Evolutionary conservation across 1,140 invertebrate genomes (phyloP).

Genomic region (Bombus waltoni): DNA sequence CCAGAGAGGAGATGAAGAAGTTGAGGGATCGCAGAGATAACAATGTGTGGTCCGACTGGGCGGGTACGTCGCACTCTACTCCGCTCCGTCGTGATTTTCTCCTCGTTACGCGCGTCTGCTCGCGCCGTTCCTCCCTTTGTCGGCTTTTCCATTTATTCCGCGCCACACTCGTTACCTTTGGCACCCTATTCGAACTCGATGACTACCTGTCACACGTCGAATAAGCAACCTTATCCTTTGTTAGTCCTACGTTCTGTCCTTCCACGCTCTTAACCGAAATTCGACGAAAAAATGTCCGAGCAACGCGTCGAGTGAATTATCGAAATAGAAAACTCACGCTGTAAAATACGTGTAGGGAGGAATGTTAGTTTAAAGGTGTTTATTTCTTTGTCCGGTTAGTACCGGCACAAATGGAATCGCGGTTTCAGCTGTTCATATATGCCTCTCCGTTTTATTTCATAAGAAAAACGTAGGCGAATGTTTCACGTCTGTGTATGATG

Average conservation of each 20-base stretch:
- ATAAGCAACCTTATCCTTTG: not conserved
- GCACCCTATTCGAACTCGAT: not conserved
- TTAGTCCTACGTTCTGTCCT: not conserved
- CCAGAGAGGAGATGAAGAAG: constrained; percentile 10
- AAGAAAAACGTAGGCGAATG: not conserved
- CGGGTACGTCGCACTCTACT: not conserved
- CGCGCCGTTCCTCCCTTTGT: constrained; percentile 20
- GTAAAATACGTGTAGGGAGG: accelerated
- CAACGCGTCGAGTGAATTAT: not conserved
- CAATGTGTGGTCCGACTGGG: constrained; percentile 39
- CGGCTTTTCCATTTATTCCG: constrained; percentile 55
- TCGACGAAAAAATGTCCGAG: not conserved
- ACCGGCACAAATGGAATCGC: not conserved
- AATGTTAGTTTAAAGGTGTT: too few species aligned
- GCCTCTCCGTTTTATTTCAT: not conserved
- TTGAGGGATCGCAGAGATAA: constrained; percentile 35
- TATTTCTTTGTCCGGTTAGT: not conserved
- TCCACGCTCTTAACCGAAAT: not conserved
- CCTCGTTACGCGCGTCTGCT: constrained; percentile 54
- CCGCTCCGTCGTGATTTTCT: constrained; percentile 49
- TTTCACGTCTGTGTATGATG: not conserved
- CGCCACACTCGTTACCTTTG: constrained; percentile 36
- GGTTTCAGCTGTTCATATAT: not conserved
- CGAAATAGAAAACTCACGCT: not conserved
- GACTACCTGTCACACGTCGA: not conserved